Percentiles rank a stretch among this genome's conserved stretches.
Evolutionary conservation across 2,797 vertebrate genomes (phyloP).

Genomic region (Notamacropus eugenii): DNA sequence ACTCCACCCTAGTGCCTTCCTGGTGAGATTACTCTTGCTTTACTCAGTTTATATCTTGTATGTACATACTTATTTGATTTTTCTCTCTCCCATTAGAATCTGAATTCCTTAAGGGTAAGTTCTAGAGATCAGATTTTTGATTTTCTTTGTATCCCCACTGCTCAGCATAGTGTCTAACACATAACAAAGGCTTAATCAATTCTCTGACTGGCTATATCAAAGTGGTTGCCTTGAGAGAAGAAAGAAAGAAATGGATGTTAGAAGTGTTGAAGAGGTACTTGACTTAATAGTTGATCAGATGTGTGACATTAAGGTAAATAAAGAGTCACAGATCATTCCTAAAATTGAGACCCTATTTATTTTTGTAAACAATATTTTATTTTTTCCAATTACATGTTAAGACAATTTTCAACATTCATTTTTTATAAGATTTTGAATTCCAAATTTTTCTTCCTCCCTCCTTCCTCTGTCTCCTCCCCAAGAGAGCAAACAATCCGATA

Average conservation of each 20-base stretch:
- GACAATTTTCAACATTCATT: not conserved
- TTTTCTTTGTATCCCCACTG: not conserved
- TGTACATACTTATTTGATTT: not conserved
- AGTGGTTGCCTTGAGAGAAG: not conserved
- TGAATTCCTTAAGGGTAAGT: not conserved
- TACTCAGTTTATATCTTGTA: not conserved
- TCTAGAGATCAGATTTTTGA: not conserved
- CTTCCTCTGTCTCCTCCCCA: not conserved
- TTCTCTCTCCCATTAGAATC: not conserved
- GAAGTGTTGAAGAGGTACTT: not conserved
- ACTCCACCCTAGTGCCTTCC: not conserved
- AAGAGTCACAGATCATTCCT: not conserved
- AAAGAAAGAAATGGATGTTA: not conserved
- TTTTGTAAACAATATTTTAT: not conserved
- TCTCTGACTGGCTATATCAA: not conserved
- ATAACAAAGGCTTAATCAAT: not conserved
- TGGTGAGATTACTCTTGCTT: not conserved
- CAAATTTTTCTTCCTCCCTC: not conserved
- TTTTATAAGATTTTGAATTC: not conserved
- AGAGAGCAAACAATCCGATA: not conserved
- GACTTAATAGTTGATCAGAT: not conserved
- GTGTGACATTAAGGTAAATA: not conserved
- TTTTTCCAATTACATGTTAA: not conserved
- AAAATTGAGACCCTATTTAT: not conserved
- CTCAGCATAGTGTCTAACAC: not conserved